Conservation (phyloP, 2,888 invertebrate genomes). For the Lochmaea capreae region DNA sequence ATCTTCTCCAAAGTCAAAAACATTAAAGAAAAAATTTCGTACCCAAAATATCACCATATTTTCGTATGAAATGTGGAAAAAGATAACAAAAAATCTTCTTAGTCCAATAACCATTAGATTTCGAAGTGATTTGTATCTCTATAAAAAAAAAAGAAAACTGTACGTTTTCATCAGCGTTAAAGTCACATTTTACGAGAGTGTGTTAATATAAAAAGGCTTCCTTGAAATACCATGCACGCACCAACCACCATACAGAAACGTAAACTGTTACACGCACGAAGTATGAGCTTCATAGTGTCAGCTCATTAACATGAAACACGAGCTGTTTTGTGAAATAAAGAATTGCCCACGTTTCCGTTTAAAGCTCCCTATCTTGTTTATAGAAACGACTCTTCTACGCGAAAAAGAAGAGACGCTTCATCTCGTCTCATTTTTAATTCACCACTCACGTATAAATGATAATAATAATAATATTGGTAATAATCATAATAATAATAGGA, state of each 20-base stretch:
- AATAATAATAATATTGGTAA: too few relatives aligned
- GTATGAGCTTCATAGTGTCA: conserved; percentile 37
- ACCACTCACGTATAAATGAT: too few relatives aligned
- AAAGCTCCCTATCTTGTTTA: neutral
- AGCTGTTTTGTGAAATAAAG: conserved; percentile 46
- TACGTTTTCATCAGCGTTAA: conserved; percentile 22
- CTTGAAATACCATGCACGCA: conserved; percentile 34
- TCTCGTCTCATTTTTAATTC: too few relatives aligned
- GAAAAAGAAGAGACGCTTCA: too few relatives aligned
- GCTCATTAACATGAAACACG: conserved; percentile 52
- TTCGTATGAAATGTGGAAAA: neutral
- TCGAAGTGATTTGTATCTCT: neutral
- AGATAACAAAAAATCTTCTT: neutral
- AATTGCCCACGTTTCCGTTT: conserved; percentile 24
- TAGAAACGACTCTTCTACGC: too few relatives aligned
- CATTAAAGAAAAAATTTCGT: too few relatives aligned
- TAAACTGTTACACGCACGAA: conserved; percentile 44
- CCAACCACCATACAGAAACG: conserved; percentile 38
- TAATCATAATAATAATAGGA: too few relatives aligned
- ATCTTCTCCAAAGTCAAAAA: too few relatives aligned
- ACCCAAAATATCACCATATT: too few relatives aligned
- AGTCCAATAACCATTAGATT: neutral
- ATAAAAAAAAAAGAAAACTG: neutral
- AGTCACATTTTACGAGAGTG: conserved; percentile 37
- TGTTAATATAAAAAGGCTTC: conserved; percentile 41